A percentile compares a stretch with the other conserved stretches of the same genome.
These are phyloP conservation scores for Oligia strigilis DNA, from an alignment of 2,888 invertebrate genomes.

Conservation along the genomic window DNA sequence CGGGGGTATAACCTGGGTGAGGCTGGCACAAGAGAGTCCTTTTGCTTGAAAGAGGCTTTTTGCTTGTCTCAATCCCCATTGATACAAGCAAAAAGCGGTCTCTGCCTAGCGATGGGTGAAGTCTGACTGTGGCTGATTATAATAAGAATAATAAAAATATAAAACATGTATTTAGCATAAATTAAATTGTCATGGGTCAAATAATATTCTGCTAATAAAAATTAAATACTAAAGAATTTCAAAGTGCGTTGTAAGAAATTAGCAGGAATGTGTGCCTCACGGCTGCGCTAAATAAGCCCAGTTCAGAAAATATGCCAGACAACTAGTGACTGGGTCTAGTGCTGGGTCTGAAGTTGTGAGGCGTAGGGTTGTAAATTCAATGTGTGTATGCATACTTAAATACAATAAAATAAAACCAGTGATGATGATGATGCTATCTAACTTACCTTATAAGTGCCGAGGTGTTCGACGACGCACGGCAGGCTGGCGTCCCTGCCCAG, in stretches of 20 bases:
- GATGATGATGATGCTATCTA: background rate
- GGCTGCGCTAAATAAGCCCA: too few relatives aligned
- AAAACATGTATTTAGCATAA: background rate
- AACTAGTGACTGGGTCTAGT: background rate
- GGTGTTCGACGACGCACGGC: conserved; percentile 97
- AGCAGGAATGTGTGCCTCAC: too few relatives aligned
- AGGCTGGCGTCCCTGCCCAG: conserved; percentile 97
- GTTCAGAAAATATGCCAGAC: background rate
- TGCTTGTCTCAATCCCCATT: too few relatives aligned
- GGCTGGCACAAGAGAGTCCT: too few relatives aligned
- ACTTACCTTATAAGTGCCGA: conserved; percentile 95
- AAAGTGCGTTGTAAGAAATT: background rate
- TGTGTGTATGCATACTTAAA: background rate
- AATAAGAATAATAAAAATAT: background rate
- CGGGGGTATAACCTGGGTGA: too few relatives aligned
- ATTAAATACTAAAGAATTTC: background rate
- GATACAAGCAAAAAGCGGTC: too few relatives aligned
- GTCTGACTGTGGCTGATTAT: too few relatives aligned
- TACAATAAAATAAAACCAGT: background rate
- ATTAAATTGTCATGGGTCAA: background rate
- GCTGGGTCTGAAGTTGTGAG: background rate
- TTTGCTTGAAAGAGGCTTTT: too few relatives aligned
- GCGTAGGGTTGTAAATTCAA: background rate
- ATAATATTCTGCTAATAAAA: background rate
- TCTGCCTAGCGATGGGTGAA: too few relatives aligned